Conservation (phyloP, 2,888 invertebrate genomes). For the Stenotaenia linearis region DNA sequence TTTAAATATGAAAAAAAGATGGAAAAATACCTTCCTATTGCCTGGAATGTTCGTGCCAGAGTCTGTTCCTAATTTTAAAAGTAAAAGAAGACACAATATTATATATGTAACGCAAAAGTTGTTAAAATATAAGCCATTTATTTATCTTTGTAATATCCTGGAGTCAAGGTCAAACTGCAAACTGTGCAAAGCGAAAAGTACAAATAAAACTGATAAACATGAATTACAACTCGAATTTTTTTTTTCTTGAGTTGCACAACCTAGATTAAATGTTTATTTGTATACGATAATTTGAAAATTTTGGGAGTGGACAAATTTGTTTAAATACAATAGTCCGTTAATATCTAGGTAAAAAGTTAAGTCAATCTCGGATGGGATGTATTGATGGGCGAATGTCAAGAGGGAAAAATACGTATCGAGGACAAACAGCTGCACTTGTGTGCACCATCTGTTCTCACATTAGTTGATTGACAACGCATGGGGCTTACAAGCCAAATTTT, state of each 20-base stretch:
- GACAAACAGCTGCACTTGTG: not conserved
- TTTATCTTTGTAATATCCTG: not conserved
- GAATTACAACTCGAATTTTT: not conserved
- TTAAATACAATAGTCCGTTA: too few relatives aligned
- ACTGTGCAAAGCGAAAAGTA: not conserved
- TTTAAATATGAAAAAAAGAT: not conserved
- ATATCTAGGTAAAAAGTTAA: not conserved
- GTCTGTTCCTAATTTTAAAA: not conserved
- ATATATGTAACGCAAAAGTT: not conserved
- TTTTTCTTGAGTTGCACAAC: not conserved
- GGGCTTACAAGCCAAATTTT: not conserved
- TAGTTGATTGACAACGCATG: not conserved
- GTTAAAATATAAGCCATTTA: not conserved
- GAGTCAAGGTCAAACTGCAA: slow-evolving; percentile 1
- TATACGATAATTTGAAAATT: not conserved
- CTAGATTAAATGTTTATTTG: not conserved
- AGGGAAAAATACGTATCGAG: not conserved
- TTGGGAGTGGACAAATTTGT: not conserved
- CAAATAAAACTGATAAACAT: not conserved
- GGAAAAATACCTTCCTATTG: not conserved
- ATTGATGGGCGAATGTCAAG: not conserved
- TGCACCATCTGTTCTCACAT: not conserved
- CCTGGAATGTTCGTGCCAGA: not conserved
- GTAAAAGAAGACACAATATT: not conserved
- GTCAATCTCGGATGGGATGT: not conserved